These are phyloP conservation scores for Mormyrops attenuatus DNA, from an alignment of 2,797 vertebrate species.

Conservation along the genomic window DNA sequence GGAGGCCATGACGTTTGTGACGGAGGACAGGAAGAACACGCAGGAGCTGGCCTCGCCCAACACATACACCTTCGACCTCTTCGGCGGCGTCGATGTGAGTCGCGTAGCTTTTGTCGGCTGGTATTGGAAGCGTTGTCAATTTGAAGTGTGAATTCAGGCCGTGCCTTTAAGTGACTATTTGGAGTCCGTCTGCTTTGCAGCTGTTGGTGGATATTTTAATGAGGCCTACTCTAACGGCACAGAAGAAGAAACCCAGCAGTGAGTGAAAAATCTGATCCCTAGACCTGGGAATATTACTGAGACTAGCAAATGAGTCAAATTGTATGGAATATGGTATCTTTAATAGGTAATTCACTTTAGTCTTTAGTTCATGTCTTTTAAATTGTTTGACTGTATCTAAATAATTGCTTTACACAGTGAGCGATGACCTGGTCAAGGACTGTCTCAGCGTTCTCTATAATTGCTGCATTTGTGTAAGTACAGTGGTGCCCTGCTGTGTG, in stretches of 20 bases:
- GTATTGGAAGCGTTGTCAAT: background rate
- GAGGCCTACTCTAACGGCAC: slow-evolving; percentile 89
- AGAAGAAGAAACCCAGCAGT: slow-evolving; percentile 91
- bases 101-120: background rate
- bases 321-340: background rate
- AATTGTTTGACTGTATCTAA: background rate
- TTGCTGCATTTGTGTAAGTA: slow-evolving; percentile 97
- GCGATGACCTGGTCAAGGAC: slow-evolving; percentile 94
- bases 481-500: background rate
- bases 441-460: slow-evolving; percentile 97
- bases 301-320: background rate
- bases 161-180: background rate
- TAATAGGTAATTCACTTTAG: background rate
- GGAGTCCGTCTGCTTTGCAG: slow-evolving; percentile 48
- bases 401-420: slow-evolving; percentile 66
- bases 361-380: background rate
- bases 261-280: slow-evolving; percentile 50
- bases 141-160: background rate
- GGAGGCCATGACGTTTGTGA: slow-evolving; percentile 97
- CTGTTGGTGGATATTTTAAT: slow-evolving; percentile 96
- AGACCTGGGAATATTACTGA: background rate
- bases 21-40: slow-evolving; percentile 86
- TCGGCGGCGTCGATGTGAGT: slow-evolving; percentile 97
- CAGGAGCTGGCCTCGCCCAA: slow-evolving; percentile 89
- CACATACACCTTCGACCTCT: slow-evolving; percentile 94